Evolutionary conservation across 2,888 invertebrate species (phyloP).

Genomic region (Leptinotarsa juncta): DNA sequence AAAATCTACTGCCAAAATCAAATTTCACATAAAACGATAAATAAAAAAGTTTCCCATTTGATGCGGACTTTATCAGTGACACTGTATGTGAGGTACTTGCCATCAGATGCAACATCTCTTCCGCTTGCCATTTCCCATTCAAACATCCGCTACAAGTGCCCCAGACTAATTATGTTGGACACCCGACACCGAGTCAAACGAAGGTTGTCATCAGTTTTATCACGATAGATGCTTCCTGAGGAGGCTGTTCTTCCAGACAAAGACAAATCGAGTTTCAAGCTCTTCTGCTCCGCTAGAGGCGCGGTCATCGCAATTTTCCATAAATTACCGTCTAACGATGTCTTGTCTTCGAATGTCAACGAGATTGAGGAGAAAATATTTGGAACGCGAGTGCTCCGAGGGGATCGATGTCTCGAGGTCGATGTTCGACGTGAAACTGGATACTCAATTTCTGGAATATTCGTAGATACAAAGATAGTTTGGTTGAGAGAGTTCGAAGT

Average conservation of each 20-base stretch:
- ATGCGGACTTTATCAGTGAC: too few relatives aligned
- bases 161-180: background rate
- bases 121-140: too few relatives aligned
- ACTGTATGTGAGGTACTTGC: too few relatives aligned
- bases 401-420: background rate
- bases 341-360: constrained; percentile 7
- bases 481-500: background rate
- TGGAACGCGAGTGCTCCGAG: background rate
- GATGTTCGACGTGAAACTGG: background rate
- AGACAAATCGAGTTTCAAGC: constrained; percentile 35
- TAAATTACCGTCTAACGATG: constrained; percentile 26
- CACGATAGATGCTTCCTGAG: constrained; percentile 14
- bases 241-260: constrained; percentile 18
- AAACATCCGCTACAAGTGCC: too few relatives aligned
- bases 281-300: constrained; percentile 22
- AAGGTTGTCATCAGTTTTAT: constrained; percentile 23
- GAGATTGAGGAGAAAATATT: background rate
- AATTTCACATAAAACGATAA: too few relatives aligned
- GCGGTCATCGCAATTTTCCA: constrained; percentile 29
- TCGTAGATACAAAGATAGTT: background rate
- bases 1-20: too few relatives aligned
- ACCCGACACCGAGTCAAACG: background rate
- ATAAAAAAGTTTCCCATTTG: too few relatives aligned
- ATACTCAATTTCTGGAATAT: background rate
- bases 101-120: too few relatives aligned